Percentiles rank a stretch among this genome's conserved stretches.
Evolutionary conservation across 2,113 vertebrate species (phyloP).

Genomic region (Seriola aureovittata): DNA sequence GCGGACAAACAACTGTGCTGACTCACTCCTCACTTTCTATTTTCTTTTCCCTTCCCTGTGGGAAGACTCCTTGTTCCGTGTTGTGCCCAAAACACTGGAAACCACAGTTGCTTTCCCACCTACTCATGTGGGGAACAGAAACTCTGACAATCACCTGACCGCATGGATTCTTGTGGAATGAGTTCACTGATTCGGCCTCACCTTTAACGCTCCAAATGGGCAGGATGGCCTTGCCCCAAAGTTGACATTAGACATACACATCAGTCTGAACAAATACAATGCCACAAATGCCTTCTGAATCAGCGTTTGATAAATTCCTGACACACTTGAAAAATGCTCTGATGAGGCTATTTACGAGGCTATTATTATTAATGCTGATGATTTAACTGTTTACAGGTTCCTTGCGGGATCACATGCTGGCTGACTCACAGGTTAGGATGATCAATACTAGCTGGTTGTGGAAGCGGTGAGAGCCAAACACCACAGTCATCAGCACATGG

Average conservation of each 20-base stretch:
- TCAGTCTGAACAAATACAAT: background rate
- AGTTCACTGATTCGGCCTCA: conserved; percentile 1
- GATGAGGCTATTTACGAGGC: background rate
- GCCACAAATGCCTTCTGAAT: background rate
- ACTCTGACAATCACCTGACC: conserved; percentile 40
- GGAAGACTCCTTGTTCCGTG: conserved; percentile 26
- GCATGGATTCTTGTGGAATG: conserved; percentile 1
- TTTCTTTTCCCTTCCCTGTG: conserved; percentile 54
- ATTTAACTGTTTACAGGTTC: conserved; percentile 22
- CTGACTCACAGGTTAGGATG: conserved; percentile 52
- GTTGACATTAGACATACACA: background rate
- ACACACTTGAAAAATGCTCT: background rate
- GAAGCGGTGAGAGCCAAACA: conserved; percentile 37
- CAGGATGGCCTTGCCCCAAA: background rate
- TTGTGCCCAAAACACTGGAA: conserved; percentile 22
- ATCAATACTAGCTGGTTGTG: conserved; percentile 33
- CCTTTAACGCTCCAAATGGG: background rate
- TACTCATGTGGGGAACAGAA: conserved; percentile 49
- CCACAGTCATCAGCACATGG: conserved; percentile 35
- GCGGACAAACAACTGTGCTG: background rate
- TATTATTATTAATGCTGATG: background rate
- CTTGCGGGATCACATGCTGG: conserved; percentile 26
- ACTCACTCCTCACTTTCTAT: conserved; percentile 25
- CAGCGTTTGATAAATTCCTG: background rate
- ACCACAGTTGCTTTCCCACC: conserved; percentile 23